Conservation (phyloP, 2,888 invertebrate genomes). For the Portevinia maculata region DNA sequence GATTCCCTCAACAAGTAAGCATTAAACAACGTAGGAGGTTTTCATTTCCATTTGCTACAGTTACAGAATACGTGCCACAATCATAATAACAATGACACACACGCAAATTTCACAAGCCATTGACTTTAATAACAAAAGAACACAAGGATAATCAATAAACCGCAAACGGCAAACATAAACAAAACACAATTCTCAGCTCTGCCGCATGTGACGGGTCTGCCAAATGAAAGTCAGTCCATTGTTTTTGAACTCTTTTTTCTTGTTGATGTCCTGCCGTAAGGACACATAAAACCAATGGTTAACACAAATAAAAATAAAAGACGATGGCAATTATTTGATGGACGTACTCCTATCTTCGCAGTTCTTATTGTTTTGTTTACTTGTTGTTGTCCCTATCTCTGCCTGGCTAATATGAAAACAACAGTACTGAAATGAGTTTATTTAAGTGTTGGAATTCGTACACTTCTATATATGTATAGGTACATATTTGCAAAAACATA, state of each 20-base stretch:
- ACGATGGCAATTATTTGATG: conserved; percentile 68
- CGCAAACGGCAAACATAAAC: conserved; percentile 58
- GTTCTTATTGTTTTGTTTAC: conserved; percentile 4
- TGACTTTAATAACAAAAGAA: conserved; percentile 51
- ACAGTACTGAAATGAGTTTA: conserved; percentile 33
- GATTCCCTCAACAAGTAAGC: not conserved
- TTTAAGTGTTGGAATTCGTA: conserved; percentile 51
- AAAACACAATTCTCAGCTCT: conserved; percentile 40
- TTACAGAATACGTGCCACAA: not conserved
- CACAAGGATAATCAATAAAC: conserved; percentile 63
- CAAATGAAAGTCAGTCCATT: conserved; percentile 16
- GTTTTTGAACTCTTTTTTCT: not conserved
- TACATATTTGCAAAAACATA: not conserved
- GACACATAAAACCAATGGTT: conserved; percentile 42
- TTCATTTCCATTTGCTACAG: not conserved
- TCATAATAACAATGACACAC: not conserved
- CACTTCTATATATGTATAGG: no score
- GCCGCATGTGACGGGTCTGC: not conserved
- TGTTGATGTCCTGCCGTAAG: conserved; percentile 8
- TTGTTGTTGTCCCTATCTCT: not conserved
- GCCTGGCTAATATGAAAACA: not conserved
- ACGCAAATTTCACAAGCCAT: conserved; percentile 40
- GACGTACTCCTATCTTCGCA: conserved; percentile 15
- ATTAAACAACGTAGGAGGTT: not conserved
- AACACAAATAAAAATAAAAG: conserved; percentile 53